Conservation (phyloP, 2,888 invertebrate genomes). For the Caenorhabditis sp. region DNA sequence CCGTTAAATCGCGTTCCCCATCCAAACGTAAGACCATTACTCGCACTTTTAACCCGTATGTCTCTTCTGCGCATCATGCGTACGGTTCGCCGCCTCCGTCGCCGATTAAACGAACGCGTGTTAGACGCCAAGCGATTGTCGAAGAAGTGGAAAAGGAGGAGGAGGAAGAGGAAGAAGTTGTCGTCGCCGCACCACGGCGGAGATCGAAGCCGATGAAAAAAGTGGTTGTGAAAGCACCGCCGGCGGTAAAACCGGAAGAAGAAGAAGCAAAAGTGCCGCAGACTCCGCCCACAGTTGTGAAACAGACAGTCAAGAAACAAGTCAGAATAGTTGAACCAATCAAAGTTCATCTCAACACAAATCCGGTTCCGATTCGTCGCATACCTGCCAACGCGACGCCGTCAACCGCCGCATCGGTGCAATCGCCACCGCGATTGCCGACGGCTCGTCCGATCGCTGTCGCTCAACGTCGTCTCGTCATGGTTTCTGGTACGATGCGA, state of each 20-base stretch:
- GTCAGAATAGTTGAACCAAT: conserved; percentile 8
- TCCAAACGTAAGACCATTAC: conserved; percentile 25
- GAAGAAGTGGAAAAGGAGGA: background rate
- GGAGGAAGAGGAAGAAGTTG: background rate
- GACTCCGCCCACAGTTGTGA: conserved; percentile 7
- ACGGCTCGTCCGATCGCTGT: conserved; percentile 1
- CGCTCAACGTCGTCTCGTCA: background rate
- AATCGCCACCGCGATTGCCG: background rate
- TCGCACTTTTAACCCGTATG: conserved; percentile 20
- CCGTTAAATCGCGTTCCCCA: conserved; percentile 14
- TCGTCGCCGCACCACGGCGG: background rate
- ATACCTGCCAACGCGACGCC: background rate
- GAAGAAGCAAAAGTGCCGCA: too few relatives aligned
- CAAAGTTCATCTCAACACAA: background rate
- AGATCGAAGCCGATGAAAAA: background rate
- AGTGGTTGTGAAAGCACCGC: too few relatives aligned
- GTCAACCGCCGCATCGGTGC: background rate
- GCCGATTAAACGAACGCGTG: conserved; percentile 11
- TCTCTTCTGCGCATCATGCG: conserved; percentile 27
- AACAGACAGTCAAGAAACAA: conserved; percentile 3
- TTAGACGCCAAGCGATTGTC: background rate
- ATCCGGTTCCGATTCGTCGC: background rate
- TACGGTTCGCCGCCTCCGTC: conserved; percentile 31
- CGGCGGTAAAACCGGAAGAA: too few relatives aligned
- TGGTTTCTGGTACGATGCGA: background rate